Conservation (phyloP, 2,113 vertebrate species). For the Garra rufa region DNA sequence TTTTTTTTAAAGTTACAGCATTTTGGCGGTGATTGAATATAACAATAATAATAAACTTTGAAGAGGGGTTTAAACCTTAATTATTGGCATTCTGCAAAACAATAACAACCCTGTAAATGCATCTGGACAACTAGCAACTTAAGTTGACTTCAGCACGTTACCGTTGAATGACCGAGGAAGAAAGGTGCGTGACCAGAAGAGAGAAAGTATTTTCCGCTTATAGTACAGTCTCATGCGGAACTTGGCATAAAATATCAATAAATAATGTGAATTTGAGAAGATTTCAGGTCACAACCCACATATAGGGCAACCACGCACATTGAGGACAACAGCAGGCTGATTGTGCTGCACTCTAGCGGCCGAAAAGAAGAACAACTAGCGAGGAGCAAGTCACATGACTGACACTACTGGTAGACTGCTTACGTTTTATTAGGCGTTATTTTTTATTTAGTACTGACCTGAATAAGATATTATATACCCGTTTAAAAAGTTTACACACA, state of each 20-base stretch:
- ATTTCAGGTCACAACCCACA: not conserved
- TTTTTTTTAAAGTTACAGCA: no score
- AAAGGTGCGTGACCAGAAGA: not conserved
- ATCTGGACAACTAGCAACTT: not conserved
- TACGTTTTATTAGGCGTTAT: no score
- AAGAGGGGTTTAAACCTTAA: not conserved
- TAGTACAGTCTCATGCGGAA: not conserved
- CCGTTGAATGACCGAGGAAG: not conserved
- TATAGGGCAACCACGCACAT: not conserved
- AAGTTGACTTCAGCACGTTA: not conserved
- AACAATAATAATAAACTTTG: no score
- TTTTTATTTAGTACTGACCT: no score
- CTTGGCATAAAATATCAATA: slow-evolving; percentile 4
- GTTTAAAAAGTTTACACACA: no score
- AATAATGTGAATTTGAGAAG: slow-evolving; percentile 32
- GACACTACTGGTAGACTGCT: no score
- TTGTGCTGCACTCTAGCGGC: not conserved
- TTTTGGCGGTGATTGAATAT: no score
- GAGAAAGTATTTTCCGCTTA: not conserved
- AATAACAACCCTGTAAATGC: not conserved
- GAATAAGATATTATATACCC: no score
- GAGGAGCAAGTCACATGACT: no score
- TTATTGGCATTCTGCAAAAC: not conserved
- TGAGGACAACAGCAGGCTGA: not conserved
- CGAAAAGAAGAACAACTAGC: not conserved